Conservation (phyloP, 2,113 vertebrate genomes). For the Colius striatus region DNA sequence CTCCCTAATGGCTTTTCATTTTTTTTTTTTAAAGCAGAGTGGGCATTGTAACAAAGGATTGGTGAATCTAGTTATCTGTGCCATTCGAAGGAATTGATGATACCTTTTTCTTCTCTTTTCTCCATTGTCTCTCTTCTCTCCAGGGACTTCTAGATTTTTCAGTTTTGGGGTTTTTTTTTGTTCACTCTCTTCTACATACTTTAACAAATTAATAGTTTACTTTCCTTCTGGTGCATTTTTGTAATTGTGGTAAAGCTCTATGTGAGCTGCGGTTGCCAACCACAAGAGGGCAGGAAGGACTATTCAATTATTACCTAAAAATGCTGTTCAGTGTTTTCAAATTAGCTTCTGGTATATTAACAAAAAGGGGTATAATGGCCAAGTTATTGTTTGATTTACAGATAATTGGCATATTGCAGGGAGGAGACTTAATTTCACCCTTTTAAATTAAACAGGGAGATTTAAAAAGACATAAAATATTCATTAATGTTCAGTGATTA, state of each 20-base stretch:
- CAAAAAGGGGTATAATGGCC: conserved; percentile 89
- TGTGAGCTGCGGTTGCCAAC: conserved; percentile 66
- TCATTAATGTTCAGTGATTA: conserved; percentile 90
- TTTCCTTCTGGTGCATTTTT: conserved; percentile 2
- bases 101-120: neutral
- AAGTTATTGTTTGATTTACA: conserved; percentile 94
- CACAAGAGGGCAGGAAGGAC: conserved; percentile 84
- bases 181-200: conserved; percentile 20
- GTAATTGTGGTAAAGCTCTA: neutral
- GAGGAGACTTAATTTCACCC: conserved; percentile 90
- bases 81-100: neutral
- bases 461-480: conserved; percentile 96
- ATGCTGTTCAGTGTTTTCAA: conserved; percentile 78
- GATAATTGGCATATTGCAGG: conserved; percentile 90
- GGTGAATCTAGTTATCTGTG: neutral
- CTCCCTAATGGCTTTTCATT: conserved; percentile 29
- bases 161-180: too few species aligned
- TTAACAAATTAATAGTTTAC: conserved; percentile 48
- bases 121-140: neutral
- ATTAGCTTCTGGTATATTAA: conserved; percentile 88
- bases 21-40: neutral
- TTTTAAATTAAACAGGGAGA: conserved; percentile 95
- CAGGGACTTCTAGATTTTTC: neutral
- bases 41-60: neutral
- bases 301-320: conserved; percentile 79